Evolutionary conservation across 2,797 vertebrate genomes (phyloP).

Genomic region (Uromys caudimaculatus): DNA sequence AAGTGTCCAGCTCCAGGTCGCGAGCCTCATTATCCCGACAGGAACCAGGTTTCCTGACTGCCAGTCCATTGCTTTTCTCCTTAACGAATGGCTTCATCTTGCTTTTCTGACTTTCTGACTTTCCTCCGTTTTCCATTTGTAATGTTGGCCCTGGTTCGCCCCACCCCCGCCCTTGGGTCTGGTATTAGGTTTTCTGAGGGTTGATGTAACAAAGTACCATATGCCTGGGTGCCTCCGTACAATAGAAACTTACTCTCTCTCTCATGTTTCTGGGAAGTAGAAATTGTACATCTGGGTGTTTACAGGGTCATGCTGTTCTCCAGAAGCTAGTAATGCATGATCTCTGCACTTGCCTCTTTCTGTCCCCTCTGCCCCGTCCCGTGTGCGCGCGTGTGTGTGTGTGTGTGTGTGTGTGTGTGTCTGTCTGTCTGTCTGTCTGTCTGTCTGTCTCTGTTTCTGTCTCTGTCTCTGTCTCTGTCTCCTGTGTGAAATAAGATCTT

Average conservation of each 20-base stretch:
- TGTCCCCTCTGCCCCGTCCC: background rate
- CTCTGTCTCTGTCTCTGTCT: too few species aligned
- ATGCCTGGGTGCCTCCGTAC: background rate
- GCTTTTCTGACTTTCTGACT: background rate
- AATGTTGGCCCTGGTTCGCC: constrained; percentile 13
- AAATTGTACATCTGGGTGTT: background rate
- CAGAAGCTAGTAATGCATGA: background rate
- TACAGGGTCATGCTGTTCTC: background rate
- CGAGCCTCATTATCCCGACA: background rate
- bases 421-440: too few species aligned
- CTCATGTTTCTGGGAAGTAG: background rate
- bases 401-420: too few species aligned
- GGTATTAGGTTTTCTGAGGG: background rate
- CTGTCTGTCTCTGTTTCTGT: too few species aligned
- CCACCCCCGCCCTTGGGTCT: background rate
- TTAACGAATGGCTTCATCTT: background rate
- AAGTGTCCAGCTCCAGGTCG: background rate
- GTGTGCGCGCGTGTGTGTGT: too few species aligned
- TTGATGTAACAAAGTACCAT: background rate
- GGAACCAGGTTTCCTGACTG: constrained; percentile 50
- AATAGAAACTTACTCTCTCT: background rate
- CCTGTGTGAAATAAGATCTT: background rate
- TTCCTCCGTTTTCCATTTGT: background rate
- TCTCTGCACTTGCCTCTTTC: background rate
- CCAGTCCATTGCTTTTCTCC: background rate